Evolutionary conservation across 2,888 invertebrate species (phyloP), one percentile per base, ranked within the genome.

Genomic region (Catocala nupta): DNA sequence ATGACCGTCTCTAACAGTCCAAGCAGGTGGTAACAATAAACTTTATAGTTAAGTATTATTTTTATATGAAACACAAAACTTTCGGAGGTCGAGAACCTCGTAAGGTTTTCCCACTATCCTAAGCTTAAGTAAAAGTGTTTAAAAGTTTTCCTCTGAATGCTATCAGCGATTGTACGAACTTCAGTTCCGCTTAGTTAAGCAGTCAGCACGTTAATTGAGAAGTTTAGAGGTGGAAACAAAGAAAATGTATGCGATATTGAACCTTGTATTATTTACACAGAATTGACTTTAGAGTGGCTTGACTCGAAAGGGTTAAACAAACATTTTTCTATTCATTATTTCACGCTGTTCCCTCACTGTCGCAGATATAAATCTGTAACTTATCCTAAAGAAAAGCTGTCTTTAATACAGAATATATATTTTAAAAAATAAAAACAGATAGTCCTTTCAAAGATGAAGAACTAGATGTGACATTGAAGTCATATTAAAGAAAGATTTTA

Each of bases 201-300:
- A 69, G 67, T 72, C 70, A 65, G 36, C 69, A 64, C 59, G 54
- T 73, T 71, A 64, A 78, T 68, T 72, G 47, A 66, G 62, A 56
- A 45, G 56, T 45, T 48, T 51, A 56, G 56, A 44, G 44, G 65
- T 65, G 58, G 57, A 55, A 65, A 65, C 11, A 53, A n/a, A 12
- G 12, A 16, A 7, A 6, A 34, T 6, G 6, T 7, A 25, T 50
- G 12, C 36, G 2, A 59, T 63, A 54, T 33, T 61, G 39, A 62
- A 63, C 64, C 55, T 52, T 70, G 33, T 6, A 0, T 0, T 0
- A 11, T 0, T 1, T 5, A 4, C 0, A 11, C 59, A 68, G 55
- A 52, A 65, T 59, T 48, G 4, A 16, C 49, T 76, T 66, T 64
- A 5, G 11, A 12, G 2, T 16, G 12, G 6, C 5, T 8, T 9